phyloP scores from a whole-genome alignment of 1,140 invertebrate genomes.

The Choristoneura fumiferana region DNA sequence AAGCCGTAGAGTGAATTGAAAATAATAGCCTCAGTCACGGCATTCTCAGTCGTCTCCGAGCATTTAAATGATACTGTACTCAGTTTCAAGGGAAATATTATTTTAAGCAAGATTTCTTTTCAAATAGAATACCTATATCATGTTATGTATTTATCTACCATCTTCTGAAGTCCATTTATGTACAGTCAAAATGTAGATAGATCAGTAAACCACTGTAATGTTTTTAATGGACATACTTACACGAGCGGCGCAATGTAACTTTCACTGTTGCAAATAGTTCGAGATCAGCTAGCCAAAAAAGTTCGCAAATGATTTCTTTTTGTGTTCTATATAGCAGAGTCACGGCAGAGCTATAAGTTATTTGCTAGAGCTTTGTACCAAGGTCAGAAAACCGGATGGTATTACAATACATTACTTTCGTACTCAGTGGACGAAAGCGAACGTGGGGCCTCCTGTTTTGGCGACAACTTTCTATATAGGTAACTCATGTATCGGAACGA shows the following conservation, averaged over 20 bases:
- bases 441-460: constrained; percentile 52
- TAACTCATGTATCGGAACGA: constrained; percentile 32
- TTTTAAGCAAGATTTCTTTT: too few species aligned
- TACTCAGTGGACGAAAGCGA: constrained; percentile 63
- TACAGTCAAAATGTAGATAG: too few species aligned
- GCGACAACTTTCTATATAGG: constrained; percentile 61
- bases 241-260: constrained; percentile 40
- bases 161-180: too few species aligned
- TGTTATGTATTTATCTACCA: too few species aligned
- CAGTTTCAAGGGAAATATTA: too few species aligned
- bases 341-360: constrained; percentile 43
- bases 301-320: constrained; percentile 53
- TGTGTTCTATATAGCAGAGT: constrained; percentile 53
- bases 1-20: constrained; percentile 33
- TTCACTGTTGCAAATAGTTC: constrained; percentile 54
- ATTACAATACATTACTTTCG: constrained; percentile 57
- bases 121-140: too few species aligned
- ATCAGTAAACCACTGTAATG: neutral
- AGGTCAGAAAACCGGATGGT: constrained; percentile 56
- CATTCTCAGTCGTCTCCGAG: constrained; percentile 4
- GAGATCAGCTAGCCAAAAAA: constrained; percentile 49
- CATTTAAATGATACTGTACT: neutral
- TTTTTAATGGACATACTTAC: constrained; percentile 22
- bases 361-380: constrained; percentile 42
- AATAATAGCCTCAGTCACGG: constrained; percentile 24